These are phyloP conservation scores for Falco novaeseelandiae DNA, from an alignment of 2,797 vertebrate genomes.

Conservation along the genomic window DNA sequence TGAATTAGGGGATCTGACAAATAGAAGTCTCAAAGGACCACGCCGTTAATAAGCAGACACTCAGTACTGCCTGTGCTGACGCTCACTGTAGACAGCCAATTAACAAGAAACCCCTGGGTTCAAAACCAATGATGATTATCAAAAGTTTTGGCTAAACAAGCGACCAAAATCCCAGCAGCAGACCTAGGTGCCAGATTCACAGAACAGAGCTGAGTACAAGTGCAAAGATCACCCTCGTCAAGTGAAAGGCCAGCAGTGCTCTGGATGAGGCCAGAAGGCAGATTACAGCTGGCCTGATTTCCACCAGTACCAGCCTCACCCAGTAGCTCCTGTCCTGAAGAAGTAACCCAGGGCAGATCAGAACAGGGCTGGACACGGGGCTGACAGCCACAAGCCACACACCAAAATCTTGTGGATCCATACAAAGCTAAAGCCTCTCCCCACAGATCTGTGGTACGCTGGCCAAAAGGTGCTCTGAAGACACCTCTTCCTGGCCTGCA, in stretches of 20 bases:
- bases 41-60: not conserved
- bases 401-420: not conserved
- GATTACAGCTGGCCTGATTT: fast-evolving
- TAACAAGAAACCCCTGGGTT: too few species aligned
- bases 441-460: fast-evolving
- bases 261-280: not conserved
- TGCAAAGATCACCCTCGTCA: fast-evolving
- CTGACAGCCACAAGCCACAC: not conserved
- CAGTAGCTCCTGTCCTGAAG: fast-evolving
- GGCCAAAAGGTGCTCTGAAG: not conserved
- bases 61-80: not conserved
- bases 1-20: not conserved
- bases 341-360: fast-evolving
- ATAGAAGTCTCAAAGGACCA: not conserved
- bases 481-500: not conserved
- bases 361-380: not conserved
- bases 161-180: not conserved
- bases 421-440: not conserved
- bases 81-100: not conserved
- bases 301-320: not conserved
- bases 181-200: too few species aligned
- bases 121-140: fast-evolving
- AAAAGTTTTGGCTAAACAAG: not conserved
- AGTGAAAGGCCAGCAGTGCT: not conserved
- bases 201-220: fast-evolving